These are phyloP conservation scores for Ectropis grisescens DNA, from an alignment of 1,140 invertebrate genomes.

Conservation along the genomic window DNA sequence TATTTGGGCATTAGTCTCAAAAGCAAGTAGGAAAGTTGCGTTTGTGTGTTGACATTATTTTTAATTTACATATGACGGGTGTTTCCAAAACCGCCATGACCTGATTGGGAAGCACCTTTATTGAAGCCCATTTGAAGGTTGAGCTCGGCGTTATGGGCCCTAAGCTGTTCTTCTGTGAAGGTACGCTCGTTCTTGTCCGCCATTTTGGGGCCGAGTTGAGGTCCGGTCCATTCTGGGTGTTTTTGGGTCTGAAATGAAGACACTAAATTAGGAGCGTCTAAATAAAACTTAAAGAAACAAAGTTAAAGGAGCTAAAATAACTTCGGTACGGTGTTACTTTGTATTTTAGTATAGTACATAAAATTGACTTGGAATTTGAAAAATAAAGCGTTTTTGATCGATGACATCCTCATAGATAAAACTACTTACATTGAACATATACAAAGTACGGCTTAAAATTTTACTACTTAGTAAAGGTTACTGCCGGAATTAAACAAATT, in stretches of 20 bases:
- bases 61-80: constrained; percentile 90
- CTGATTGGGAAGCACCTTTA: constrained; percentile 90
- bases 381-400: no score
- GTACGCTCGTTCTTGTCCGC: constrained; percentile 92
- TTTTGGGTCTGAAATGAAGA: constrained; percentile 85
- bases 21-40: no score
- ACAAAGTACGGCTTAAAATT: no score
- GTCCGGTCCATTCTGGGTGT: constrained; percentile 93
- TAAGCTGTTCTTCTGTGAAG: constrained; percentile 95
- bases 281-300: constrained; percentile 1
- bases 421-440: no score
- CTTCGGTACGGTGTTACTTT: no score
- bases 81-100: constrained; percentile 93
- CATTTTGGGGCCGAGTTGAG: constrained; percentile 93
- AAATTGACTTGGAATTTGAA: no score
- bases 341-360: no score
- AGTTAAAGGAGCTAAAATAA: constrained; percentile 5
- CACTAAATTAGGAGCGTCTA: no score
- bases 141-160: constrained; percentile 90
- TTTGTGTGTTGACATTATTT: no score
- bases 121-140: constrained; percentile 98
- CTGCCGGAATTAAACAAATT: no score
- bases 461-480: no score
- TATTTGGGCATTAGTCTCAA: constrained; percentile 12
- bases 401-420: no score